phyloP scores from a whole-genome alignment of 2,113 vertebrate genomes.

The Dipodomys stephensi region DNA sequence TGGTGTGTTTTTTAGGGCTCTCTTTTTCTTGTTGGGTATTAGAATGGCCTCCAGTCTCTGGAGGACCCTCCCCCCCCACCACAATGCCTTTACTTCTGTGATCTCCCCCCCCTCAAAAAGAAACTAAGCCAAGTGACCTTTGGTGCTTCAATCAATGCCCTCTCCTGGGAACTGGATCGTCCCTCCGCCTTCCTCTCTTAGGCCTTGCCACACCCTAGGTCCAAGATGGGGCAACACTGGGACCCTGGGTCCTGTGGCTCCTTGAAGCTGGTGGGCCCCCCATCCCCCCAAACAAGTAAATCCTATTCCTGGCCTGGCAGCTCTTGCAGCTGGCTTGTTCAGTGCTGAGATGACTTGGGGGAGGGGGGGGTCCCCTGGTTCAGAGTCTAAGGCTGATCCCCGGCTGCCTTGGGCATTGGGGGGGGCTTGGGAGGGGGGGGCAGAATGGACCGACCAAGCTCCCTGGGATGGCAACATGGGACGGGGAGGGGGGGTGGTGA shows the following conservation, averaged over 20 bases:
- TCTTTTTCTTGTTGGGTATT: background rate
- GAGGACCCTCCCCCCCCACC: no score
- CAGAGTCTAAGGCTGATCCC: no score
- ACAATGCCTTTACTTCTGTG: background rate
- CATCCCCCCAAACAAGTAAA: background rate
- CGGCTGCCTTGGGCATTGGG: no score
- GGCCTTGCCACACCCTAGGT: background rate
- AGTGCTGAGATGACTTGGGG: no score
- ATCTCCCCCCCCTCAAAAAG: background rate
- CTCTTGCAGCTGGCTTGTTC: no score
- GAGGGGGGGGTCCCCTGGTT: no score
- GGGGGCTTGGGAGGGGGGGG: no score
- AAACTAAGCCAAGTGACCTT: background rate
- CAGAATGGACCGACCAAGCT: no score
- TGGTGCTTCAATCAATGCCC: constrained; percentile 12
- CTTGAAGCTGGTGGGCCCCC: background rate
- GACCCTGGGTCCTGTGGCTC: background rate
- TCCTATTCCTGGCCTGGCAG: no score
- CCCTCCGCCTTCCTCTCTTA: background rate
- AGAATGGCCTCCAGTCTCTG: background rate
- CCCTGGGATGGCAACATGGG: no score
- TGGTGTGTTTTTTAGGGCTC: background rate
- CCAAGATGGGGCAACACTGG: background rate
- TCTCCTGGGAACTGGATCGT: background rate
- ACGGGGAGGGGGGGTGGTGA: no score